Percentiles rank a stretch among this genome's conserved stretches.
These are phyloP conservation scores for Philereme vetulata DNA, from an alignment of 2,888 invertebrate genomes.

Conservation along the genomic window DNA sequence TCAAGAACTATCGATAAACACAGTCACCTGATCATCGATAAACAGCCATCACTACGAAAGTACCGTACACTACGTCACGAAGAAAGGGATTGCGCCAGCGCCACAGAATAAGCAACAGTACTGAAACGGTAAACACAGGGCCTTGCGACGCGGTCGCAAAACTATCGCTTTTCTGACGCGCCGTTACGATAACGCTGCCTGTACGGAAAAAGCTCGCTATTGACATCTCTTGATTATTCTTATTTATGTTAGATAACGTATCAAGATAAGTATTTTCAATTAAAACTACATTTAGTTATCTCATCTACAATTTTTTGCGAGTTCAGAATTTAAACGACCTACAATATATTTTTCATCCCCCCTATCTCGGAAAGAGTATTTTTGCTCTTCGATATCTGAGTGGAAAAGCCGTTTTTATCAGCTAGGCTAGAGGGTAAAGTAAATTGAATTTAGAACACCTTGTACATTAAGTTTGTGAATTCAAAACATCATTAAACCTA, in stretches of 20 bases:
- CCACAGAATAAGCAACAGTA: constrained; percentile 45
- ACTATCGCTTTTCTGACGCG: constrained; percentile 74
- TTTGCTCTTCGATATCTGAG: too few species aligned
- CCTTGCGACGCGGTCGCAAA: constrained; percentile 47
- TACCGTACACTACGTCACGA: constrained; percentile 82
- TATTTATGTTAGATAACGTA: not conserved
- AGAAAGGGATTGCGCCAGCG: constrained; percentile 78
- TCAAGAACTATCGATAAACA: not conserved
- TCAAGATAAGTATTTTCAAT: too few species aligned
- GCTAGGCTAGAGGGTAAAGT: too few species aligned
- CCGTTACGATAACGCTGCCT: constrained; percentile 21
- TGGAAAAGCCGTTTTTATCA: too few species aligned
- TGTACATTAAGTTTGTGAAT: too few species aligned
- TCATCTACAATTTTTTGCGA: too few species aligned
- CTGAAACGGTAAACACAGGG: constrained; percentile 52
- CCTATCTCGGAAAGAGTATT: too few species aligned
- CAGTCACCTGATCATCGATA: constrained; percentile 19
- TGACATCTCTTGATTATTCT: not conserved
- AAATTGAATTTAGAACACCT: too few species aligned
- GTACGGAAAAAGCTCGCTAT: constrained; percentile 11
- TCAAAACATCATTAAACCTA: too few species aligned
- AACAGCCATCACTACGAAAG: constrained; percentile 58
- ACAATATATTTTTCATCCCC: too few species aligned
- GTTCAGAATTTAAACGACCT: too few species aligned
- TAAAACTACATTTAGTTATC: too few species aligned